Percentiles rank a stretch among this genome's conserved stretches.
These are phyloP conservation scores for Ciconia maguari DNA, from an alignment of 2,113 vertebrate genomes.

Conservation along the genomic window DNA sequence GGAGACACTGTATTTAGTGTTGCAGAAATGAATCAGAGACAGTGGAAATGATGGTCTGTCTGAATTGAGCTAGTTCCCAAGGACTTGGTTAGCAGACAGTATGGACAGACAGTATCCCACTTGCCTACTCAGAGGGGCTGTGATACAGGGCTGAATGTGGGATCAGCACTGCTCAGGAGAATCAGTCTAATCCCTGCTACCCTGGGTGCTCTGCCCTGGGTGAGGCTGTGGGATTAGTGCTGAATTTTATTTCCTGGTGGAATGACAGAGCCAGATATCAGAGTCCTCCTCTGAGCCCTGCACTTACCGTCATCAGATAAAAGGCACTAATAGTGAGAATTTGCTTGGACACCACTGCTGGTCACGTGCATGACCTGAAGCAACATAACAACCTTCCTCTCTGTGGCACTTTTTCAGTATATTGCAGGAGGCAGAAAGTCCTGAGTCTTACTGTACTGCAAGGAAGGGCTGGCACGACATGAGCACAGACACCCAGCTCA, in stretches of 20 bases:
- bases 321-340: not conserved
- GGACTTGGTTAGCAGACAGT: not conserved
- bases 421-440: not conserved
- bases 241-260: constrained; percentile 4
- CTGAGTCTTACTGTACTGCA: not conserved
- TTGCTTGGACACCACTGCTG: not conserved
- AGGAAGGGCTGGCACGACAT: not conserved
- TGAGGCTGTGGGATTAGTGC: not conserved
- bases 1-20: not conserved
- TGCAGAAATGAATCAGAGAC: not conserved
- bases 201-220: not conserved
- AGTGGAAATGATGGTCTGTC: not conserved
- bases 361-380: accelerated
- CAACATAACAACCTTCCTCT: not conserved
- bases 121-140: not conserved
- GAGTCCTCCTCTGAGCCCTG: not conserved
- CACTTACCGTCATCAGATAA: not conserved
- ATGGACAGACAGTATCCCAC: not conserved
- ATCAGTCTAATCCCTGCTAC: not conserved
- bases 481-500: not conserved
- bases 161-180: not conserved
- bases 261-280: not conserved
- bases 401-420: not conserved
- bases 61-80: not conserved
- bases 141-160: not conserved